Evolutionary conservation across 2,888 invertebrate genomes (phyloP), one percentile per base, ranked within the genome.

Genomic region (Rhabditoides inermis): DNA sequence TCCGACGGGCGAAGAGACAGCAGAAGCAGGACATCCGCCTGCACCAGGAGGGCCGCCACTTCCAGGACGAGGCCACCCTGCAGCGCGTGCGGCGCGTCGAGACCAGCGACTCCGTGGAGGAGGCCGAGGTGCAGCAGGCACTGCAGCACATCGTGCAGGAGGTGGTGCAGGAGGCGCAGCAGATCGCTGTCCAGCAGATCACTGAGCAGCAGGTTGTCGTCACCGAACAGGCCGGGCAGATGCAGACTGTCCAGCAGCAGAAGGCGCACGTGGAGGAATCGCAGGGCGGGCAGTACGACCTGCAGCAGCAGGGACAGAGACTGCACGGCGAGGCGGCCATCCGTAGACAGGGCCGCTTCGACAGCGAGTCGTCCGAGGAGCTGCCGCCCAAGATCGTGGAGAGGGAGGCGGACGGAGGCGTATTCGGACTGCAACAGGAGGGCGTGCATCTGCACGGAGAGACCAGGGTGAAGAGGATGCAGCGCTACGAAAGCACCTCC

Each of bases 351-450:
- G 55, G 60, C 28, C 56, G 58, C 30, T 42, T 65, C 1, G 65
- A 64, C 20, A 63, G 62, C 15, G 68, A 62, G 41, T 63, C 63
- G 3, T 57, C 58, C 0, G 67, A 67, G 46, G 67, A 65, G 28
- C 26, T 51, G 23, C 10, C 7, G 22, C 18, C 40, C 7, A 39
- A 39, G 22, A n/a, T 47, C 12, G 39, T 51, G 20, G 61, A 65
- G 40, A 58, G 63, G 51, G 68, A 68, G 47, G 68, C 65, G 2
- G 61, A 64, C 45, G 63, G 64, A 49, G 64, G 64, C 27, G 62
- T 63, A 44, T 64, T 65, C 47, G 59, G 53, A 3, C 49, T 63
- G 41, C 53, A 63, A 45, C 56, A 59, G 49, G 61, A 65, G 51
- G 68, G 68, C 28, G 46, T 64, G 22, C 41, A 55, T 35, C 58